phyloP scores from a whole-genome alignment of 2,888 invertebrate species.

The Tridacna crocea region DNA sequence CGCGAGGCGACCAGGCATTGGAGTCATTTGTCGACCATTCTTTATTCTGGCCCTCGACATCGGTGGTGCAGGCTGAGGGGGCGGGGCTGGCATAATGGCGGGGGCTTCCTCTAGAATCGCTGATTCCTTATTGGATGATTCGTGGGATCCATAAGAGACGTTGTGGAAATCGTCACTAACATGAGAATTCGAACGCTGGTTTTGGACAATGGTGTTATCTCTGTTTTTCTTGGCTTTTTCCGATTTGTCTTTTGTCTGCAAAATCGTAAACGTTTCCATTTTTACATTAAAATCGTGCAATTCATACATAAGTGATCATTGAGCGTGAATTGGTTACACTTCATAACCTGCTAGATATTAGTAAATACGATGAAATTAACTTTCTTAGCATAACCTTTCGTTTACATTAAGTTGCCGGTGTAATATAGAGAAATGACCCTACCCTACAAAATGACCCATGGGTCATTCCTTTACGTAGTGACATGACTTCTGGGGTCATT shows the following conservation, averaged over 20 bases:
- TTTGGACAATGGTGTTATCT: slow-evolving; percentile 52
- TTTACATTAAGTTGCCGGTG: no score
- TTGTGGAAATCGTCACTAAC: slow-evolving; percentile 52
- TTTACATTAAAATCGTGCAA: no score
- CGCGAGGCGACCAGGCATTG: slow-evolving; percentile 56
- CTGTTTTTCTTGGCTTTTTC: slow-evolving; percentile 59
- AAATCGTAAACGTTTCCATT: neutral
- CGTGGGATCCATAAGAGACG: slow-evolving; percentile 40
- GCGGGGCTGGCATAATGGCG: slow-evolving; percentile 15
- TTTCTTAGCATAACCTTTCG: no score
- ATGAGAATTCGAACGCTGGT: slow-evolving; percentile 39
- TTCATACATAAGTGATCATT: no score
- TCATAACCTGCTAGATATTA: no score
- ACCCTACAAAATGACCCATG: no score
- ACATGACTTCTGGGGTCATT: no score
- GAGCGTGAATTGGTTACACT: no score
- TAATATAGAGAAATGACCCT: no score
- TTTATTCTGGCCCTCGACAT: slow-evolving; percentile 34
- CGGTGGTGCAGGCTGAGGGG: slow-evolving; percentile 30
- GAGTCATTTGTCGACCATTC: slow-evolving; percentile 59
- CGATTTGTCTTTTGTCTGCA: slow-evolving; percentile 50
- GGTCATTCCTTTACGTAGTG: no score
- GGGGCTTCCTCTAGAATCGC: slow-evolving; percentile 43
- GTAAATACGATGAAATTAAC: no score
- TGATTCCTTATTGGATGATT: slow-evolving; percentile 49